These are phyloP conservation scores for Fopius arisanus DNA, from an alignment of 1,140 invertebrate species.

Conservation along the genomic window DNA sequence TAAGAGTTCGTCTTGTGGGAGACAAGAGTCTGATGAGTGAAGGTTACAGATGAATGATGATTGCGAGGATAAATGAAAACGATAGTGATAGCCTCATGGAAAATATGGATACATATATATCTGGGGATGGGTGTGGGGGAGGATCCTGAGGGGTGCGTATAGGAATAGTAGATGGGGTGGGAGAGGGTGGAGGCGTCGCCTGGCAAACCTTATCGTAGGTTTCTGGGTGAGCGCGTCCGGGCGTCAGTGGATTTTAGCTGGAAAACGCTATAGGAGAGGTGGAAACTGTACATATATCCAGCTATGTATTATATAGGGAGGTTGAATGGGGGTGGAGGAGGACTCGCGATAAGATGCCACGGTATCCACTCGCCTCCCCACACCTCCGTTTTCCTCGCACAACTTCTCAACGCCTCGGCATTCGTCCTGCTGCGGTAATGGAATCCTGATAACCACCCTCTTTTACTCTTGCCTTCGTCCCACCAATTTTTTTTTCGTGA, in stretches of 20 bases:
- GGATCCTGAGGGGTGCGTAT: conserved; percentile 32
- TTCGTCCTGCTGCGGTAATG: conserved; percentile 49
- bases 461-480: conserved; percentile 7
- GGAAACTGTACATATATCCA: conserved; percentile 23
- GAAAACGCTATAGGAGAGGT: conserved; percentile 37
- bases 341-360: conserved; percentile 53
- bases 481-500: neutral
- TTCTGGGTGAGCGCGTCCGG: conserved; percentile 63
- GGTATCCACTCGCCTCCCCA: conserved; percentile 51
- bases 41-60: neutral
- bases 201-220: conserved; percentile 63
- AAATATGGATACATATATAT: neutral
- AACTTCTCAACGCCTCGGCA: conserved; percentile 30
- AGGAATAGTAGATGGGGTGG: conserved; percentile 33
- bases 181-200: conserved; percentile 45
- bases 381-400: conserved; percentile 14
- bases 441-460: conserved; percentile 54
- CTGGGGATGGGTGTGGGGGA: neutral
- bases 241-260: conserved; percentile 58
- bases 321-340: neutral
- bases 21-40: too few species aligned
- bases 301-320: conserved; percentile 15
- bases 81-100: neutral
- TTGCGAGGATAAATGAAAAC: neutral
- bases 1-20: too few species aligned